These are phyloP conservation scores for Gymnosoma rotundatum DNA, from an alignment of 2,888 invertebrate species.

Conservation along the genomic window DNA sequence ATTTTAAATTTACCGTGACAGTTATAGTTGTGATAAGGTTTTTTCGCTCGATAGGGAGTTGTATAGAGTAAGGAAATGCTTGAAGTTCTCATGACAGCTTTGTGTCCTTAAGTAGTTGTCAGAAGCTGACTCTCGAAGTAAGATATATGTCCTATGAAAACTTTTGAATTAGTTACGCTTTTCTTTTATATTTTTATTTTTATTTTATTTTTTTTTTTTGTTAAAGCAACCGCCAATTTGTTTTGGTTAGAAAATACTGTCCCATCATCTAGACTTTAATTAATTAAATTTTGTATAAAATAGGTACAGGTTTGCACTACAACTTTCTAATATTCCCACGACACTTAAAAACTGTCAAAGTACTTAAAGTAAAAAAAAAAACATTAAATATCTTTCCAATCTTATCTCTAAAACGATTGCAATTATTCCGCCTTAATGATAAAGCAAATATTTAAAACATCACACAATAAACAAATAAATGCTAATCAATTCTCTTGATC, in stretches of 20 bases:
- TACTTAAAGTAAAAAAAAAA: conserved; percentile 8
- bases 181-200: too few species aligned
- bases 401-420: conserved; percentile 43
- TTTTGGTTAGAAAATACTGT: not conserved
- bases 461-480: conserved; percentile 44
- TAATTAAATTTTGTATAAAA: conserved; percentile 13
- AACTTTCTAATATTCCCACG: conserved; percentile 52
- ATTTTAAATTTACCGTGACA: too few species aligned
- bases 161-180: too few species aligned
- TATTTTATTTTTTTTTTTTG: conserved; percentile 7
- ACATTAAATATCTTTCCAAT: conserved; percentile 33
- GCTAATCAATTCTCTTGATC: conserved; percentile 44
- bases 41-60: too few species aligned
- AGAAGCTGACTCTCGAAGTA: too few species aligned
- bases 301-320: conserved; percentile 17
- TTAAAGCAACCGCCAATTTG: conserved; percentile 18
- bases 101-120: too few species aligned
- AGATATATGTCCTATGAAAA: too few species aligned
- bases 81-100: too few species aligned
- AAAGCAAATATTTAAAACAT: conserved; percentile 25
- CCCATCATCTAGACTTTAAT: conserved; percentile 28
- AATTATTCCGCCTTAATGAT: conserved; percentile 67
- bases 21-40: too few species aligned
- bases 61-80: too few species aligned
- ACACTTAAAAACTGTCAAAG: conserved; percentile 63